Evolutionary conservation across 2,797 vertebrate genomes (phyloP).

Genomic region (Sarcophilus harrisii): DNA sequence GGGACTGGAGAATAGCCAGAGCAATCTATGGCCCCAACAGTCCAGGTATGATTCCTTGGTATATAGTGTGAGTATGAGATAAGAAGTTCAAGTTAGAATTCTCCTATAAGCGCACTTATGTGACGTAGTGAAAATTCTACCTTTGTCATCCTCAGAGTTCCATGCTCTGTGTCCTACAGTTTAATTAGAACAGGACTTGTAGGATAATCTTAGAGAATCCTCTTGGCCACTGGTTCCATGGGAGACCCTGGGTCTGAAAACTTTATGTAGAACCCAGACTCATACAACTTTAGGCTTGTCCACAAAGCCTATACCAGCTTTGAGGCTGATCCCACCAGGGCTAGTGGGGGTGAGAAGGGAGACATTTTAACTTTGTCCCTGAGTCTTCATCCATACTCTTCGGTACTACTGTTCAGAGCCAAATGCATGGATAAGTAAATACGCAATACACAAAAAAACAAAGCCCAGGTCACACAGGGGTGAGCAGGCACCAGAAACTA

Average conservation of each 20-base stretch:
- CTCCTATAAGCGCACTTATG: not conserved
- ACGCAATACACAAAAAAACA: not conserved
- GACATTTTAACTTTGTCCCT: not conserved
- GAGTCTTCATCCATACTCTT: not conserved
- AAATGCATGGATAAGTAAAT: not conserved
- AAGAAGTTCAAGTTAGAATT: not conserved
- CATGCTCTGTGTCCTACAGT: not conserved
- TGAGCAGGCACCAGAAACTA: not conserved
- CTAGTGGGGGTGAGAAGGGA: not conserved
- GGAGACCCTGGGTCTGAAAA: not conserved
- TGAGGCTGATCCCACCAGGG: not conserved
- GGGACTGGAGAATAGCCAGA: not conserved
- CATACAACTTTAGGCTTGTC: not conserved
- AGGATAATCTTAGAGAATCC: not conserved
- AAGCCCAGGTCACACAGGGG: not conserved
- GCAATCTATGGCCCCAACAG: not conserved
- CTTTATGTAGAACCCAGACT: not conserved
- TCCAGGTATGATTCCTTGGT: not conserved
- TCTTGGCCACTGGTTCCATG: not conserved
- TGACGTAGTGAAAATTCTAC: no score
- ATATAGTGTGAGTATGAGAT: not conserved
- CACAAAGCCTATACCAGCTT: not conserved
- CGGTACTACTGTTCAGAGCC: not conserved
- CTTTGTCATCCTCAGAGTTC: not conserved
- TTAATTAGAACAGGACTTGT: not conserved